These are phyloP conservation scores for Hystrix cristata DNA, from an alignment of 2,113 vertebrate species.

Conservation along the genomic window DNA sequence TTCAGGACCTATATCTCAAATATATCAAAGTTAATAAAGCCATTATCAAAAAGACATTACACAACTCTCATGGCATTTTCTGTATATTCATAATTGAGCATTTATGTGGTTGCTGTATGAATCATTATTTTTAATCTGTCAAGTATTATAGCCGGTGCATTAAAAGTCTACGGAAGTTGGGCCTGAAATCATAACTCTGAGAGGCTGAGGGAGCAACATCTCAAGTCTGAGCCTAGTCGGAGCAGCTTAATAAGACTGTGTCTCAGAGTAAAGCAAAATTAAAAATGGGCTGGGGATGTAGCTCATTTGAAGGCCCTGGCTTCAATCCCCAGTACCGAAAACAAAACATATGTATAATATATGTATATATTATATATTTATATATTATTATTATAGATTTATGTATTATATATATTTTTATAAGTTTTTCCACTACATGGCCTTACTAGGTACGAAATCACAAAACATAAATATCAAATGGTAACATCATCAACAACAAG, in stretches of 20 bases:
- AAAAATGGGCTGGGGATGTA: too few relatives aligned
- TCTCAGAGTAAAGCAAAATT: not conserved
- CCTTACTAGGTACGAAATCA: not conserved
- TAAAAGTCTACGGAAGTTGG: not conserved
- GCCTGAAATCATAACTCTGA: not conserved
- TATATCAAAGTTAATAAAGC: not conserved
- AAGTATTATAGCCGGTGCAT: not conserved
- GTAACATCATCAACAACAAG: not conserved
- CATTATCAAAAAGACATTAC: slow-evolving; percentile 37
- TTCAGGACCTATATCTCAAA: not conserved
- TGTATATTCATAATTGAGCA: not conserved
- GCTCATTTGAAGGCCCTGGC: not conserved
- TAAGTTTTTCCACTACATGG: not conserved
- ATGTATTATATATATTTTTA: not conserved
- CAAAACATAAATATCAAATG: not conserved
- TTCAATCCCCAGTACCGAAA: not conserved
- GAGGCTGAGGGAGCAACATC: not conserved
- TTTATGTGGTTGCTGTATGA: slow-evolving; percentile 22
- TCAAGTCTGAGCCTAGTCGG: not conserved
- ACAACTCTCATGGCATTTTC: not conserved
- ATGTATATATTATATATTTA: not conserved
- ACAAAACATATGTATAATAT: not conserved
- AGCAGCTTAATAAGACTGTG: not conserved
- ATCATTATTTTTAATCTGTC: slow-evolving; percentile 45
- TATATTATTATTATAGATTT: too few relatives aligned